Base-by-base conservation (phyloP, 1,140 invertebrate species). In the Zaprionus nigranus region DNA sequence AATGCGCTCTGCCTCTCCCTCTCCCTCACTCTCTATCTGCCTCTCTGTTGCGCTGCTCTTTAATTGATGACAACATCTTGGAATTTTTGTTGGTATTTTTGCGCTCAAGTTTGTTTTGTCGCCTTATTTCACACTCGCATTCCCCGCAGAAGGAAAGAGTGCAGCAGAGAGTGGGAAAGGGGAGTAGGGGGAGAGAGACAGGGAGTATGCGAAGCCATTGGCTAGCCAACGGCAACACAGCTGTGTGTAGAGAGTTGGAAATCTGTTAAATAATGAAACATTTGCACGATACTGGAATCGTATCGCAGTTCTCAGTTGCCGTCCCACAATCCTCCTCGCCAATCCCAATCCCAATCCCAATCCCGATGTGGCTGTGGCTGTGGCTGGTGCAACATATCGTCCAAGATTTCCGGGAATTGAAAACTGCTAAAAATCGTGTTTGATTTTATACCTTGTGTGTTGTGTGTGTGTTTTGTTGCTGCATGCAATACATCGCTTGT, bases 11-110 rank as follows among this genome's bases (percentile, higher is more conserved):
- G 38, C 57, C 6, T 34, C 34, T 34, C 40, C 57, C 6, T 34
- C 34, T 34, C 40, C 34, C 26, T 54, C 71, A 15, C 30, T 58
- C 20, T 22, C 22, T 58, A 26, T 49, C 15, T 13, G 12, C 53
- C 17, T 34, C 38, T 61, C 54, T 62, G 71, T 60, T 69, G 49
- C 68, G 64, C 69, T 69, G 9, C 69, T 63, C 72, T 81, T 92
- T 92, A 92, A 92, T 92, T 92, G 90, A 92, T 91, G 90, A 92
- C 90, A 92, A 91, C 80, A 90, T 88, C 78, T 78, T 82, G 90
- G 90, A 92, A 92, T 92, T 92, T 87, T 83, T 66, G 83, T 81
- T 87, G 86, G 90, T 79, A 85, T 91, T 90, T 77, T 60, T 30
- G 26, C 77, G 69, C 56, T 73, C 66, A 72, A 60, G 78, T 74